phyloP scores from a whole-genome alignment of 2,113 vertebrate species.

The Trogon melanurus region DNA sequence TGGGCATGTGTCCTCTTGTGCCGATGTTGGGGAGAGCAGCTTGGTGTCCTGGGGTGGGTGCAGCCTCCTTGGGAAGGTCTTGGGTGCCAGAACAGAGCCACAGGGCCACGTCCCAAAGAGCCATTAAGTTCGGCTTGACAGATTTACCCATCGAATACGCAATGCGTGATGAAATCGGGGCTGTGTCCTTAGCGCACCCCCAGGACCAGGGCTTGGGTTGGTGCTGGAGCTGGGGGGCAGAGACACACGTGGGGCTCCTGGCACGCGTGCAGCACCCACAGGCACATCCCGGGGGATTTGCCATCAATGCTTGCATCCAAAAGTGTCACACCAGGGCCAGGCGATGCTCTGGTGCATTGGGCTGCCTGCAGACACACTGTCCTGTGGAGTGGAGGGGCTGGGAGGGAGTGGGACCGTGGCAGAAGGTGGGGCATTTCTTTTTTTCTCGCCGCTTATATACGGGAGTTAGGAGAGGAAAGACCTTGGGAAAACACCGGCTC shows the following conservation, averaged over 20 bases:
- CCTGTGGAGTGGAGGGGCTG: accelerated
- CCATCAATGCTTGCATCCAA: not conserved
- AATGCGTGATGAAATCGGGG: accelerated
- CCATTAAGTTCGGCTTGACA: accelerated
- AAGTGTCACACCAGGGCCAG: accelerated
- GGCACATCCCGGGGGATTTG: accelerated
- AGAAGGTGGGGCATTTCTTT: not conserved
- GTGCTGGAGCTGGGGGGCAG: not conserved
- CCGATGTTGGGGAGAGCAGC: not conserved
- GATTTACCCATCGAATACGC: accelerated
- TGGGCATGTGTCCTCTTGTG: accelerated
- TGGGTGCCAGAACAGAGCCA: not conserved
- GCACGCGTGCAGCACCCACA: not conserved
- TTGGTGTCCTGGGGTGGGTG: not conserved
- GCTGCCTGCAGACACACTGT: accelerated
- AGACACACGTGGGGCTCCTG: accelerated
- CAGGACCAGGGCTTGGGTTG: accelerated
- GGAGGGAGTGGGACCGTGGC: not conserved
- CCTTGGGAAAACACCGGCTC: not conserved
- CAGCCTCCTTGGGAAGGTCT: not conserved
- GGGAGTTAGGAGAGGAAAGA: not conserved
- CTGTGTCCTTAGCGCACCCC: not conserved
- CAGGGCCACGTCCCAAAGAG: not conserved
- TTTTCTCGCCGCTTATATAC: accelerated
- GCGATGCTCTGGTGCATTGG: accelerated